Evolutionary conservation across 2,888 invertebrate species (phyloP).

Genomic region (Aproaerema taeniolella): DNA sequence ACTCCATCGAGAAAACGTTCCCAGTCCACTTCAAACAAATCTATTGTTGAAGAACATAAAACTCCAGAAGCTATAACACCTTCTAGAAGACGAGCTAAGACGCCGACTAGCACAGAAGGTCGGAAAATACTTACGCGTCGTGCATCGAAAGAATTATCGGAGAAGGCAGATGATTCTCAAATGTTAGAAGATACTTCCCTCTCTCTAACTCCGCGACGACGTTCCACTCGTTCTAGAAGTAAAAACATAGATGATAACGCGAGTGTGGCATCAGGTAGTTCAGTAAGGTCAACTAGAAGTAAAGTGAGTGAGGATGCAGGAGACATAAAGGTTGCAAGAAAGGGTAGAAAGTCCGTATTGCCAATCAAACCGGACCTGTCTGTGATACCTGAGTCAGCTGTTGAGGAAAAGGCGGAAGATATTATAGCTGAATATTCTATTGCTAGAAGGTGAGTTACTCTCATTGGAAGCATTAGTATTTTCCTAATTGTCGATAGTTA

Average conservation of each 20-base stretch:
- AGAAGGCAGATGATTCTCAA: slow-evolving; percentile 38
- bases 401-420: slow-evolving; percentile 39
- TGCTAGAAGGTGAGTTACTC: slow-evolving; percentile 49
- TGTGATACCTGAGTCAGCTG: slow-evolving; percentile 60
- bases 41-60: slow-evolving; percentile 32
- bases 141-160: slow-evolving; percentile 53
- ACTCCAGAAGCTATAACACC: slow-evolving; percentile 34
- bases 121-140: slow-evolving; percentile 56
- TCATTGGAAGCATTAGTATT: too few species aligned
- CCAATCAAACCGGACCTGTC: slow-evolving; percentile 56
- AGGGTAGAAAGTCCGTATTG: slow-evolving; percentile 48
- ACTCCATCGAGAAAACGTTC: slow-evolving; percentile 53
- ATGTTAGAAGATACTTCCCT: slow-evolving; percentile 32
- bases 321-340: slow-evolving; percentile 36
- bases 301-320: slow-evolving; percentile 36
- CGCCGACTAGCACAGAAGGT: slow-evolving; percentile 48
- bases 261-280: slow-evolving; percentile 51
- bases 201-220: slow-evolving; percentile 42
- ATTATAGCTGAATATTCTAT: slow-evolving; percentile 44
- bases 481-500: too few species aligned
- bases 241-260: slow-evolving; percentile 52
- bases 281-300: slow-evolving; percentile 35
- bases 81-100: slow-evolving; percentile 38
- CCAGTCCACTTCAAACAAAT: slow-evolving; percentile 47
- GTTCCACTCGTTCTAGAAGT: slow-evolving; percentile 36